Evolutionary conservation across 64 coral and sea anemone species (phyloP).

Genomic region (Acropora yongei): DNA sequence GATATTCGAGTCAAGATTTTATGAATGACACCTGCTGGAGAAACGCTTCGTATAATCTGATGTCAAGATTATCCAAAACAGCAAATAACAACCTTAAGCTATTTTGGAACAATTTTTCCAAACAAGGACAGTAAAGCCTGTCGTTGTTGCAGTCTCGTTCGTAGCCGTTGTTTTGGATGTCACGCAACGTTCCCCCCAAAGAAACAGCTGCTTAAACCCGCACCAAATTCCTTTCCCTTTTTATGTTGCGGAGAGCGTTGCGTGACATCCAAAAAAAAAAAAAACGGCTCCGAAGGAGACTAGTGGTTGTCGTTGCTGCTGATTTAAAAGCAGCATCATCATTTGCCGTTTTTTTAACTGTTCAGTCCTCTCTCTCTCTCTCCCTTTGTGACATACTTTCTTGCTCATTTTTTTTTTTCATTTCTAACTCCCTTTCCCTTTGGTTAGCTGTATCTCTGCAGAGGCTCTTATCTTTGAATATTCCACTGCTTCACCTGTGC

Average conservation of each 20-base stretch:
- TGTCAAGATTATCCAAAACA: not conserved
- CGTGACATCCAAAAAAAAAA: too few species aligned
- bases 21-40: not conserved
- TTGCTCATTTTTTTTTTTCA: not conserved
- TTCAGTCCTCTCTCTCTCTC: not conserved
- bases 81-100: not conserved
- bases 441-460: not conserved
- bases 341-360: not conserved
- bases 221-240: too few species aligned
- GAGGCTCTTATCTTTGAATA: constrained; percentile 4
- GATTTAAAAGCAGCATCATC: not conserved
- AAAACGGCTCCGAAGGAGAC: not conserved
- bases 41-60: not conserved
- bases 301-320: not conserved
- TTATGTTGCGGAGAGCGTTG: too few species aligned
- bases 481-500: constrained; percentile 26
- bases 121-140: too few species aligned
- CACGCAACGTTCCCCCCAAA: too few species aligned
- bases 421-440: constrained; percentile 19
- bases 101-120: not conserved
- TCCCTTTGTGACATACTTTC: not conserved
- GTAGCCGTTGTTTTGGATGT: too few species aligned
- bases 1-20: too few species aligned
- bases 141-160: not conserved
- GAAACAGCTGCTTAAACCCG: too few species aligned